Evolutionary conservation across 2,797 vertebrate species (phyloP).

Genomic region (Astyanax mexicanus): DNA sequence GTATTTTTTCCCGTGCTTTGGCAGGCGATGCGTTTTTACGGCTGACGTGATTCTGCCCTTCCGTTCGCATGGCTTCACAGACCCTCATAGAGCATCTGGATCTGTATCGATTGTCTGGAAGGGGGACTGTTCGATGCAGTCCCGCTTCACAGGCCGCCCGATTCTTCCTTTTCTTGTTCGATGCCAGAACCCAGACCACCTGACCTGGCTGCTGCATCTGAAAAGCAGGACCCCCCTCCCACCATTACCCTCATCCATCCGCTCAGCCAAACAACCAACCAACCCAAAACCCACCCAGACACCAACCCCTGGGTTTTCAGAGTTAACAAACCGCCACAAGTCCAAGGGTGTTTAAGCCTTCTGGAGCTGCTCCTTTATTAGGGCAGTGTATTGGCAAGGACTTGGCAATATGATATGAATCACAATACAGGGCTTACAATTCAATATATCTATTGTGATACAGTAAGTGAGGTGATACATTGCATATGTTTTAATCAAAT

Average conservation of each 20-base stretch:
- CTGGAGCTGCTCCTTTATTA: conserved; percentile 52
- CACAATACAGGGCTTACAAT: too few relatives aligned
- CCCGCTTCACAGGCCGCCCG: conserved; percentile 30
- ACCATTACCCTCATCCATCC: too few relatives aligned
- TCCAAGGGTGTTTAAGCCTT: conserved; percentile 62
- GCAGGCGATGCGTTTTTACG: conserved; percentile 36
- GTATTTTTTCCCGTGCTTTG: conserved; percentile 34
- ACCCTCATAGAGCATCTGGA: conserved; percentile 23
- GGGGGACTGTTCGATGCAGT: conserved; percentile 57
- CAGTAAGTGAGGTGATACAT: too few relatives aligned
- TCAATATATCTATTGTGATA: too few relatives aligned
- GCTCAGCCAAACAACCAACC: neutral
- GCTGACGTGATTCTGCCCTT: conserved; percentile 33
- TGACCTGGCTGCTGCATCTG: conserved; percentile 42
- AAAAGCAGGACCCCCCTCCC: neutral
- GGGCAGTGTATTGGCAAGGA: too few relatives aligned
- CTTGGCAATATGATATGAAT: too few relatives aligned
- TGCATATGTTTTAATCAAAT: too few relatives aligned
- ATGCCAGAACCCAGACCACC: conserved; percentile 60
- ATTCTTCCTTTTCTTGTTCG: conserved; percentile 62
- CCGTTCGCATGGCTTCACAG: conserved; percentile 17
- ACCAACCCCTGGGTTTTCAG: neutral
- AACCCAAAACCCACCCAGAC: neutral
- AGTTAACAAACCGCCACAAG: conserved; percentile 52
- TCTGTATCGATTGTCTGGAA: conserved; percentile 62